Percentiles rank a stretch among this genome's conserved stretches.
Conservation (phyloP, 23 tunicate genomes). For the Clavelina lepadiformis region DNA sequence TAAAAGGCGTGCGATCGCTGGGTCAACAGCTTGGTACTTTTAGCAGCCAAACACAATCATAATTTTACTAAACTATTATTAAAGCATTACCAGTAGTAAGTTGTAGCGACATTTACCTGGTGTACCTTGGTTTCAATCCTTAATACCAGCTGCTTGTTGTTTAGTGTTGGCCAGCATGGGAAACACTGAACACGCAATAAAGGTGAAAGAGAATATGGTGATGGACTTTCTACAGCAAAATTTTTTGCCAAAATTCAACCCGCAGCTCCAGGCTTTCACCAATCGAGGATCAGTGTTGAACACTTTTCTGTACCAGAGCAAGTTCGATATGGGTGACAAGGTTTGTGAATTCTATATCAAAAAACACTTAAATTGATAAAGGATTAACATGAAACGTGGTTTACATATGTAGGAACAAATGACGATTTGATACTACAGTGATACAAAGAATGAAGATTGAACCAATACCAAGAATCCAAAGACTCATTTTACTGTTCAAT, state of each 20-base stretch:
- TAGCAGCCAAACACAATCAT: no score
- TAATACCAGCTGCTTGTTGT: neutral
- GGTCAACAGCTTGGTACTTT: no score
- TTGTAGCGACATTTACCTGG: neutral
- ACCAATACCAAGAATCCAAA: neutral
- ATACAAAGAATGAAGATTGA: constrained; percentile 17
- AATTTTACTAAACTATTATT: no score
- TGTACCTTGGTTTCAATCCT: neutral
- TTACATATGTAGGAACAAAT: constrained; percentile 32
- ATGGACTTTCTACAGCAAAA: constrained; percentile 27
- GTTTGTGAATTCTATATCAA: constrained; percentile 2
- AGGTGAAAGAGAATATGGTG: constrained; percentile 40
- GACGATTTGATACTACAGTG: constrained; percentile 75
- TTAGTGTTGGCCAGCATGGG: constrained; percentile 56
- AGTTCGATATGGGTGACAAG: constrained; percentile 17
- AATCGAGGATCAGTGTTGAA: constrained; percentile 50
- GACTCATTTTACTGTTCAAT: constrained; percentile 29
- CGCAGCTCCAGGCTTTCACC: constrained; percentile 32
- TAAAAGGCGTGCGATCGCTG: no score
- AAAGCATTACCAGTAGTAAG: no score
- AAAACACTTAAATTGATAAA: no score
- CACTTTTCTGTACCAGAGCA: constrained; percentile 35
- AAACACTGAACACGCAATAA: constrained; percentile 25
- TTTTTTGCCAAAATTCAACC: constrained; percentile 17
- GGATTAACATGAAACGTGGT: neutral